Base-by-base conservation (phyloP, 2,113 vertebrate species). In the Mesitornis unicolor region DNA sequence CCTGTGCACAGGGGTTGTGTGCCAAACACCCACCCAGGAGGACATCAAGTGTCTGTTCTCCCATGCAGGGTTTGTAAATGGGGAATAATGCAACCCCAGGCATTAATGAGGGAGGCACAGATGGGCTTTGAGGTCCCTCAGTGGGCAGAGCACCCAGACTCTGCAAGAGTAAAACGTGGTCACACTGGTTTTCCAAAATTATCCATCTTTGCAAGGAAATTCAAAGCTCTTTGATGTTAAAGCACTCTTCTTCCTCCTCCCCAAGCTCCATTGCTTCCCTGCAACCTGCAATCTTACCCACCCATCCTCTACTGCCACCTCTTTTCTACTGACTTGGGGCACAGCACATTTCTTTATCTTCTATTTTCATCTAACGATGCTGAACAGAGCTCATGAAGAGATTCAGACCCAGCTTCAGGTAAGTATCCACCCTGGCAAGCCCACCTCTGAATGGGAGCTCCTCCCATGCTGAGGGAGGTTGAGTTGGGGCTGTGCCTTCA, bases 111-210 rank as follows among this genome's bases (percentile, higher is more conserved):
- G 26, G 64, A 61, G 8, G 48, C 50, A 7, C 3, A 8, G 50
- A 7, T 19, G 54, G 59, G 63, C 24, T 68, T 45, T 0, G 4
- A 40, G 59, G 22, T 12, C n/a, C 45, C 29, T n/a, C 0, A 0
- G 14, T 15, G 68, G 50, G 50, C 63, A 83, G 59, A 57, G 57
- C 67, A 56, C 35, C 54, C 16, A 3, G 24, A 4, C 14, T 35
- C 43, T 14, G 61, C 17, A 26, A 29, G 26, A 24, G 12, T 3
- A 33, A 69, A 64, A 6, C 40, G 4, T 36, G 51, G 36, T 7
- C 6, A 1, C 18, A 3, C 19, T 17, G 33, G 6, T 21, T 42
- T 78, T 35, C 36, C 63, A 54, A 87, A 81, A 28, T 3, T 4
- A 42, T 36, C 43, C 25, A 14, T 4, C 11, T 69, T 43, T 54